Conservation (phyloP, 2,888 invertebrate species). For the Zonitis immaculata region DNA sequence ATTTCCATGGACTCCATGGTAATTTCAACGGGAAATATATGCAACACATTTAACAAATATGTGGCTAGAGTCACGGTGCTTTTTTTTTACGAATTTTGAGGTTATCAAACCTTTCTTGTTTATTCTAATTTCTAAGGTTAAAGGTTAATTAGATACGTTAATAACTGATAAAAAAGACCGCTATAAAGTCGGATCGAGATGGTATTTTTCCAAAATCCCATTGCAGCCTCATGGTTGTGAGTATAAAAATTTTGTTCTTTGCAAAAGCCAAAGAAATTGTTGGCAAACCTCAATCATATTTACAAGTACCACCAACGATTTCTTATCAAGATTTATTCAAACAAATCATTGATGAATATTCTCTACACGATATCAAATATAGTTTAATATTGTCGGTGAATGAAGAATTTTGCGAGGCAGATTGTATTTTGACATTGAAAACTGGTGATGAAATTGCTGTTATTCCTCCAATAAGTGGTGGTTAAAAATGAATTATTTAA, state of each 20-base stretch:
- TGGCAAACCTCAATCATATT: slow-evolving; percentile 56
- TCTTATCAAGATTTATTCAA: slow-evolving; percentile 58
- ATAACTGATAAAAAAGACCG: not conserved
- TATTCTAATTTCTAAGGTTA: not conserved
- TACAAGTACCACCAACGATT: slow-evolving; percentile 53
- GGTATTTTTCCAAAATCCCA: not conserved
- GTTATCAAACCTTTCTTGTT: no score
- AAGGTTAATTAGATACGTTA: no score
- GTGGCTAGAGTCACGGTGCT: not conserved
- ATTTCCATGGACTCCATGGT: slow-evolving; percentile 18
- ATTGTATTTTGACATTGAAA: slow-evolving; percentile 48
- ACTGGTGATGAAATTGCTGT: slow-evolving; percentile 81
- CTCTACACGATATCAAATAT: slow-evolving; percentile 62
- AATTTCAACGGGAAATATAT: not conserved
- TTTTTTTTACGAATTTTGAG: not conserved
- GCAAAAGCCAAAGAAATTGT: slow-evolving; percentile 83
- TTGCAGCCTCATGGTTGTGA: slow-evolving; percentile 36
- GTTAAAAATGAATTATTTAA: slow-evolving; percentile 69
- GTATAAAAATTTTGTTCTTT: slow-evolving; percentile 77
- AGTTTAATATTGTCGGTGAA: slow-evolving; percentile 78
- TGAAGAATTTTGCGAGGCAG: slow-evolving; percentile 66
- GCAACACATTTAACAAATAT: not conserved
- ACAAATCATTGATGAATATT: slow-evolving; percentile 57
- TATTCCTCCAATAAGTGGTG: slow-evolving; percentile 93
- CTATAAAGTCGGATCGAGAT: not conserved